Evolutionary conservation across 1,140 invertebrate genomes (phyloP), one percentile per base, ranked within the genome.

Genomic region (Megalonaias nervosa): DNA sequence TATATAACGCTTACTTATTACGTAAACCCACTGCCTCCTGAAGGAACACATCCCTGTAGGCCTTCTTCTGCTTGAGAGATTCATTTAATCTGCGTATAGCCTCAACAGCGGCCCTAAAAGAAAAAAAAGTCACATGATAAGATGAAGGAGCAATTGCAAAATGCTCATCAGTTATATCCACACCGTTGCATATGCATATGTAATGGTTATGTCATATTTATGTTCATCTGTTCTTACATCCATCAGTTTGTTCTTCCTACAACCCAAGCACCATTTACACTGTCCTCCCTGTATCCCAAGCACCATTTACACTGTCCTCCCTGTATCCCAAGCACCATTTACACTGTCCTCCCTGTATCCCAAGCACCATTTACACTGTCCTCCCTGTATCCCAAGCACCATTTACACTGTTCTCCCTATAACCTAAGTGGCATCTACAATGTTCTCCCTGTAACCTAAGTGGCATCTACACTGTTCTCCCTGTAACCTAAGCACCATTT

Each of bases 21-120:
- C 89, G 74, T 23, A 90, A 79, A 31, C 87, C 85, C 14, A 91
- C 89, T 77, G 87, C 86, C 79, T 91, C 89, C 73, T 89, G 86
- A 19, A 82, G 79, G 75, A 90, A 91, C 6, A 90, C 89, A 80
- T 91, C 89, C 72, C 89, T 86, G 73, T 89, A 89, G 12, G 86
- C 86, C 68, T 87, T 87, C 77, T 89, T 90, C 73, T 87, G 83
- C 71, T 89, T 88, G 31, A 84, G 80, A 19, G 89, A 85, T 38
- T 89, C 86, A 84, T 90, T 89, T 21, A 90, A 82, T 66, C 85
- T 82, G 70, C 83, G 83, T 16, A 91, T 88, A 26, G 86, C 84
- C 67, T 91, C 90, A 21, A 90, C 68, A 38, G 87, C 89, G 68
- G 83, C 82, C 69, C 90, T 91, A 72, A 70, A 79, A 82, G 60